Evolutionary conservation across 2,113 vertebrate genomes (phyloP), one percentile per base, ranked within the genome.

Genomic region (Hipposideros armiger): DNA sequence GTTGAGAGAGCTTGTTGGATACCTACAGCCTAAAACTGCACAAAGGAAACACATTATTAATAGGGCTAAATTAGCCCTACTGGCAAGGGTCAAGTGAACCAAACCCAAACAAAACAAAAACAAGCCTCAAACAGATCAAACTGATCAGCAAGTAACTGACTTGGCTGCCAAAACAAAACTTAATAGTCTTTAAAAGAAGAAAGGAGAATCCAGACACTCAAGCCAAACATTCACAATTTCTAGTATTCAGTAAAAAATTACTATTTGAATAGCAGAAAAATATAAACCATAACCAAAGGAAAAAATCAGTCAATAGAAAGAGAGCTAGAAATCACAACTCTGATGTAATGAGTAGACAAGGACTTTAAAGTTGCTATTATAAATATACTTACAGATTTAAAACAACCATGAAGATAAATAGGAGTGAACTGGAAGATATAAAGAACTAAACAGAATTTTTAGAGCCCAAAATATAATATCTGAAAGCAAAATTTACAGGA

Each of bases 141-240:
- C 22, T 62, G 62, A 86, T 62, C 22, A 72, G 32, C 36, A 85
- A 54, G 26, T 58, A 40, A 87, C 11, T 73, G 54, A 86, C 9
- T 8, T 47, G 19, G 17, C 74, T 50, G 67, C 36, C 47, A 36
- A 72, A 87, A 81, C 50, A 87, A 82, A 91, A 87, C 32, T 81
- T 88, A 64, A 32, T 2, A 74, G 74, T 80, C 26, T 91, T 54
- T 56, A 85, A 95, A 45, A 78, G 32, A 93, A 69, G 32, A 87
- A 93, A 80, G 19, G 19, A 93, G 64, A 93, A 87, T 52, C 10
- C 74, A 87, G 84, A 82, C 24, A 47, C 20, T 56, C 56, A 56
- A 74, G 50, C 16, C 15, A 69, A 93, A 24, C 14, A 36, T 13
- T 87, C 58, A 58, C 30, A 36, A 73, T 45, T 82, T 30, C 77